Evolutionary conservation across 1,140 invertebrate genomes (phyloP).

Genomic region (Drosophila bocqueti): DNA sequence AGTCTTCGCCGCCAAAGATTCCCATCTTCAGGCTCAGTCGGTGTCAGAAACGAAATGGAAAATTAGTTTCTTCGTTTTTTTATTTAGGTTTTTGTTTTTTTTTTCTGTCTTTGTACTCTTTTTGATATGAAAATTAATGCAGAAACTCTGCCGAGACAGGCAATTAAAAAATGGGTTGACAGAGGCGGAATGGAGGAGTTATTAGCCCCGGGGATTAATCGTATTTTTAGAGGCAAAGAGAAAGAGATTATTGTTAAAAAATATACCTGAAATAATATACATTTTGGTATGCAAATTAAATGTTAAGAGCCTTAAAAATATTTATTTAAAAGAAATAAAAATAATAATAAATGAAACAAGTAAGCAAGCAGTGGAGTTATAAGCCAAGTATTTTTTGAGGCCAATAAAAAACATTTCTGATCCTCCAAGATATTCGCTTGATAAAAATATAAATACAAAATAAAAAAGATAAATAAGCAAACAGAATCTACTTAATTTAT

Average conservation of each 20-base stretch:
- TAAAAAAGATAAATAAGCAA: too few species aligned
- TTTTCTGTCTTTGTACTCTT: neutral
- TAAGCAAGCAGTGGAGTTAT: too few species aligned
- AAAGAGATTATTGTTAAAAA: neutral
- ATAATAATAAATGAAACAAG: too few species aligned
- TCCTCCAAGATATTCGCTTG: too few species aligned
- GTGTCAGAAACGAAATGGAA: constrained; percentile 60
- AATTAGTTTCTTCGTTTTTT: constrained; percentile 53
- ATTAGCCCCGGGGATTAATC: constrained; percentile 16
- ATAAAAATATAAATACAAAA: too few species aligned
- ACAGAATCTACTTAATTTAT: too few species aligned
- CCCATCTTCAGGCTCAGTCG: constrained; percentile 38
- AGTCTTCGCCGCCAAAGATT: constrained; percentile 37
- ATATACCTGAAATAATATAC: neutral
- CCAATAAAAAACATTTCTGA: too few species aligned
- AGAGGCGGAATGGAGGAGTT: constrained; percentile 8
- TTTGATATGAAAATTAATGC: constrained; percentile 62
- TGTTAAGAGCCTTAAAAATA: neutral
- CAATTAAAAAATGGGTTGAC: constrained; percentile 64
- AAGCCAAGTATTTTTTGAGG: too few species aligned
- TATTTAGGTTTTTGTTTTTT: neutral
- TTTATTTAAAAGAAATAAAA: neutral
- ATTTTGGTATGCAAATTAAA: neutral
- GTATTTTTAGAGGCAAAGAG: neutral
- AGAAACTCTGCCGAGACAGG: constrained; percentile 57